Conservation (phyloP, 2,113 vertebrate genomes). For the Dromiciops gliroides region DNA sequence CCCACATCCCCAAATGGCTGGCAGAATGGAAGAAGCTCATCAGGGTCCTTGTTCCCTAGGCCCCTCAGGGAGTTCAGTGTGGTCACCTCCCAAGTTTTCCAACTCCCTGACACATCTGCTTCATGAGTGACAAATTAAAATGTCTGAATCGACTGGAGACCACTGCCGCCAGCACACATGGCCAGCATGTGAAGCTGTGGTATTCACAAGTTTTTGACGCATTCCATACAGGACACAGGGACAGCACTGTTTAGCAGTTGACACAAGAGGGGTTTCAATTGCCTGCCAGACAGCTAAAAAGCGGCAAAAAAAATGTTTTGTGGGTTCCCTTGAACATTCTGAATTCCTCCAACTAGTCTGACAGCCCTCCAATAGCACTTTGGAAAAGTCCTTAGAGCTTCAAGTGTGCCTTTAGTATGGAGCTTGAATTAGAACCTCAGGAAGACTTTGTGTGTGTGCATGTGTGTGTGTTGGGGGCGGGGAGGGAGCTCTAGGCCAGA, state of each 20-base stretch:
- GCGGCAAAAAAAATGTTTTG: constrained; percentile 71
- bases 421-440: constrained; percentile 47
- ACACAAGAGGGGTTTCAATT: constrained; percentile 73
- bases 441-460: neutral
- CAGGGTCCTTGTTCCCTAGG: constrained; percentile 17
- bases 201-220: constrained; percentile 51
- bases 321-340: constrained; percentile 75
- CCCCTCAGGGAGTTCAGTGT: constrained; percentile 61
- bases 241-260: constrained; percentile 69
- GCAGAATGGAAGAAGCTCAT: neutral
- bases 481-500: neutral
- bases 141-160: constrained; percentile 61
- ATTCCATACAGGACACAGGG: constrained; percentile 69
- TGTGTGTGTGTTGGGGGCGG: neutral
- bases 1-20: neutral
- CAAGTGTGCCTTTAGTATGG: constrained; percentile 33
- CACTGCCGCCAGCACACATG: constrained; percentile 71
- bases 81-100: constrained; percentile 68
- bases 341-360: constrained; percentile 65
- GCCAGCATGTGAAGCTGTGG: constrained; percentile 73
- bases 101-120: constrained; percentile 76
- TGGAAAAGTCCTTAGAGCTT: constrained; percentile 49
- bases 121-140: constrained; percentile 76
- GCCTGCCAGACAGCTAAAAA: constrained; percentile 73
- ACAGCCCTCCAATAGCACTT: constrained; percentile 61